phyloP scores from a whole-genome alignment of 2,888 invertebrate species.

The Digitonthophagus gazella region DNA sequence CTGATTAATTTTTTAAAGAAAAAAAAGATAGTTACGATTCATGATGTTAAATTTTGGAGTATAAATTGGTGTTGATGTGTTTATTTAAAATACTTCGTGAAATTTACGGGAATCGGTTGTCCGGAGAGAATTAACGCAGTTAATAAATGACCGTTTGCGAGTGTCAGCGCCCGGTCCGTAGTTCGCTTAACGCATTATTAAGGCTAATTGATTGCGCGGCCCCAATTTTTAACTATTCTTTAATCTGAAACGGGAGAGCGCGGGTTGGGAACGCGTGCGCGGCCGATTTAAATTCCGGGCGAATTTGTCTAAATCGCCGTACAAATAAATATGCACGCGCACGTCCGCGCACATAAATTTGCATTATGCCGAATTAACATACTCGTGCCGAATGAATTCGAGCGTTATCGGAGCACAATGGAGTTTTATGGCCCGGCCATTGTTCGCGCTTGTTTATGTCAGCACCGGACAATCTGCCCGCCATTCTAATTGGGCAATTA shows the following conservation, averaged over 20 bases:
- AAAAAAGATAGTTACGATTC: too few relatives aligned
- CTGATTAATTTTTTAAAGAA: too few relatives aligned
- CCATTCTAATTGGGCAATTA: neutral
- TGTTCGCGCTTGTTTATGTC: neutral
- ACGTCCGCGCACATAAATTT: constrained; percentile 19
- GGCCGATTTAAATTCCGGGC: constrained; percentile 4
- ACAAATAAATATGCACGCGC: constrained; percentile 12
- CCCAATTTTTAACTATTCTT: constrained; percentile 16
- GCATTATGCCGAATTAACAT: constrained; percentile 20
- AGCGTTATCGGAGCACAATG: constrained; percentile 15
- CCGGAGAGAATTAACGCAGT: constrained; percentile 7
- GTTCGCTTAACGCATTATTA: constrained; percentile 15
- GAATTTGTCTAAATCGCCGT: constrained; percentile 13
- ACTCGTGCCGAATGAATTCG: constrained; percentile 12
- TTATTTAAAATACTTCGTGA: constrained; percentile 11
- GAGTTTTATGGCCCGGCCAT: neutral
- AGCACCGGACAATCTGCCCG: neutral
- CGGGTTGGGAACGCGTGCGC: constrained; percentile 10
- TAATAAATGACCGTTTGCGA: constrained; percentile 14
- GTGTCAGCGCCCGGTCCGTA: constrained; percentile 10
- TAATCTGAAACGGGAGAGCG: neutral
- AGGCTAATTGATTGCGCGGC: constrained; percentile 15
- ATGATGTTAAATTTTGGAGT: too few relatives aligned
- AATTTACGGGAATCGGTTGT: constrained; percentile 10
- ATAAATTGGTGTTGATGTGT: neutral